phyloP scores from a whole-genome alignment of 2,113 vertebrate species.

The Ailuropoda melanoleuca region DNA sequence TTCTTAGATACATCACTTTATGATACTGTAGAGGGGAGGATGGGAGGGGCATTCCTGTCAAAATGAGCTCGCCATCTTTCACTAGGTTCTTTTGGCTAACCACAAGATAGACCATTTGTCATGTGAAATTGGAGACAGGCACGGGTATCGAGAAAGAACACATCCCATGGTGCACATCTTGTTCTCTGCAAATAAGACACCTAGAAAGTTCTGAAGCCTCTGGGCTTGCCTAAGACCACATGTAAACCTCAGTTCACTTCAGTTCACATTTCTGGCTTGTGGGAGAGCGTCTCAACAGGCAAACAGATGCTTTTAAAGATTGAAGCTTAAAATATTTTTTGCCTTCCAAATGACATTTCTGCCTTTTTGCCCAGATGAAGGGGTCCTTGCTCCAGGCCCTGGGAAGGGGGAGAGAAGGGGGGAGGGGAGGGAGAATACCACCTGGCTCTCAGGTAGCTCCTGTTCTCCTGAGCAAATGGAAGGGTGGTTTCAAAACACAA shows the following conservation, averaged over 20 bases:
- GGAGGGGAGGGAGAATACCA: not conserved
- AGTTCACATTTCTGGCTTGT: not conserved
- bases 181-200: not conserved
- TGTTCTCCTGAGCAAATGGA: not conserved
- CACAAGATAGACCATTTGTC: not conserved
- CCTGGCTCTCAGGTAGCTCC: not conserved
- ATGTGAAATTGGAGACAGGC: not conserved
- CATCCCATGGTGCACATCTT: not conserved
- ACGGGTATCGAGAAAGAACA: not conserved
- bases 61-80: not conserved
- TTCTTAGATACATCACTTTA: not conserved
- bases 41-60: not conserved
- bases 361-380: not conserved
- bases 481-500: not conserved
- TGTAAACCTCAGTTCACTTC: not conserved
- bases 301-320: slow-evolving; percentile 38
- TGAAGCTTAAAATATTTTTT: slow-evolving; percentile 27
- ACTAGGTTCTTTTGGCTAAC: not conserved
- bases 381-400: not conserved
- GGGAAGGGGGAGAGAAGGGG: not conserved
- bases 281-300: not conserved
- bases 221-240: not conserved
- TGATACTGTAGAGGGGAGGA: not conserved
- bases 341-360: slow-evolving; percentile 27
- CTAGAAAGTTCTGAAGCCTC: not conserved